Conservation (phyloP, 1,140 invertebrate genomes). For the Spodoptera litura region DNA sequence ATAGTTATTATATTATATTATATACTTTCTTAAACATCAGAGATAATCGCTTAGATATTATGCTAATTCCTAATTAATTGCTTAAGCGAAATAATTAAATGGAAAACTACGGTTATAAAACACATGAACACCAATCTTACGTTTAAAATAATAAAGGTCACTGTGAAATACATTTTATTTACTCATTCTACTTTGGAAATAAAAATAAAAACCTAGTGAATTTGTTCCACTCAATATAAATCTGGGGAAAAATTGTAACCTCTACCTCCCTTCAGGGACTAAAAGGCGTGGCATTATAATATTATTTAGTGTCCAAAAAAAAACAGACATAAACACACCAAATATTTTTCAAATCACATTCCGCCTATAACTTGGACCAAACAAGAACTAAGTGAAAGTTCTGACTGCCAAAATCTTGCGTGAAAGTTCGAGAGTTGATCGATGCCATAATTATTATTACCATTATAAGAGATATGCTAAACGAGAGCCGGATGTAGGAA, state of each 20-base stretch:
- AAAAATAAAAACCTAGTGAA: too few relatives aligned
- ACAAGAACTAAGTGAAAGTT: conserved; percentile 72
- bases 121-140: too few relatives aligned
- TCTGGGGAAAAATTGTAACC: too few relatives aligned
- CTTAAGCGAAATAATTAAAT: not conserved
- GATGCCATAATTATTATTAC: conserved; percentile 85
- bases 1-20: not conserved
- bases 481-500: conserved; percentile 76
- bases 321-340: not conserved
- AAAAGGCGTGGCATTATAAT: too few relatives aligned
- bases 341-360: not conserved
- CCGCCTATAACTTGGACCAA: conserved; percentile 46
- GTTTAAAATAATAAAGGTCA: too few relatives aligned
- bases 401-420: conserved; percentile 79
- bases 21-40: not conserved
- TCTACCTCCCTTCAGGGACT: too few relatives aligned
- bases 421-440: conserved; percentile 82
- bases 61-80: not conserved
- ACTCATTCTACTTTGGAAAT: too few relatives aligned
- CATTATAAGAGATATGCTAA: conserved; percentile 83
- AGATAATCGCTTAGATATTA: not conserved
- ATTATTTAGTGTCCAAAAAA: too few relatives aligned
- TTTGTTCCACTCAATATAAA: too few relatives aligned
- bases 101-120: not conserved
- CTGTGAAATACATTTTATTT: too few relatives aligned